Evolutionary conservation across 2,113 vertebrate species (phyloP).

Genomic region (Poecilia latipinna): DNA sequence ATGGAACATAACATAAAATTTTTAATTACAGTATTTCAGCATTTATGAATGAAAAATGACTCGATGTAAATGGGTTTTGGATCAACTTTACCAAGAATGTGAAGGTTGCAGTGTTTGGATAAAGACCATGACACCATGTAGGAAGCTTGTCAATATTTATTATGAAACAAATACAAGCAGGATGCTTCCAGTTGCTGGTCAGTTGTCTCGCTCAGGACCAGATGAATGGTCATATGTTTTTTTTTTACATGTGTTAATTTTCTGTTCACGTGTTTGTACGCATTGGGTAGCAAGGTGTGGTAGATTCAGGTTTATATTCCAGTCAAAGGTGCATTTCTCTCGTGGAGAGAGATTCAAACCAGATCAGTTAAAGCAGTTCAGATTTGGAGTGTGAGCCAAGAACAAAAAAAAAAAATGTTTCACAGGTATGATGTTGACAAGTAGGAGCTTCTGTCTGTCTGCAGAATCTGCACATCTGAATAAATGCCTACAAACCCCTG

Average conservation of each 20-base stretch:
- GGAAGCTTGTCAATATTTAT: neutral
- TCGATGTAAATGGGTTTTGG: neutral
- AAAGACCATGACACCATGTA: neutral
- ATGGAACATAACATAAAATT: neutral
- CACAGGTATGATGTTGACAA: neutral
- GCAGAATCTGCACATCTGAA: constrained; percentile 51
- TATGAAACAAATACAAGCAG: neutral
- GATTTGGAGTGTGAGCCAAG: neutral
- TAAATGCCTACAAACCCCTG: constrained; percentile 69
- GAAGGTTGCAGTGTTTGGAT: neutral
- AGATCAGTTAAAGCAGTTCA: neutral
- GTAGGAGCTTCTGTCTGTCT: neutral
- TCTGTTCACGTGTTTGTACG: neutral
- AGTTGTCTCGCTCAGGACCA: neutral
- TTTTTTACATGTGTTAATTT: neutral
- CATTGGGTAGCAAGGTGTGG: neutral
- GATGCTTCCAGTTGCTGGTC: neutral
- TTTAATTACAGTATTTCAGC: neutral
- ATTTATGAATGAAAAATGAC: neutral
- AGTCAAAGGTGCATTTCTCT: neutral
- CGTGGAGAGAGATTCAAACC: neutral
- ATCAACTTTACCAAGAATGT: neutral
- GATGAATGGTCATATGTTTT: neutral
- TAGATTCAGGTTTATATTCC: neutral
- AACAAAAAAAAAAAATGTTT: neutral